Conservation (phyloP, 2,888 invertebrate species). For the Dilophus febrilis region DNA sequence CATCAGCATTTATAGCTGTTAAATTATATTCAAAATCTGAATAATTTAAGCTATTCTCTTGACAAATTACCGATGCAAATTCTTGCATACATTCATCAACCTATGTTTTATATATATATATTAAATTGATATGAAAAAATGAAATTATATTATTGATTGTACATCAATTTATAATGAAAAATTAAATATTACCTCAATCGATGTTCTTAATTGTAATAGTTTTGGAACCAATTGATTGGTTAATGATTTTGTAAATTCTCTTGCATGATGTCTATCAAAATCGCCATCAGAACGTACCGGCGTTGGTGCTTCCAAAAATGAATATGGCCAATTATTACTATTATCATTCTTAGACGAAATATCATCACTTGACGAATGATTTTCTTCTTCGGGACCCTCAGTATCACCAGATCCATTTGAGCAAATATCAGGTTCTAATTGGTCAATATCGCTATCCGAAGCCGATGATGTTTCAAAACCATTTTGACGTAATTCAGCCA, state of each 20-base stretch:
- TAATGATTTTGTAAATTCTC: constrained; percentile 63
- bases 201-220: constrained; percentile 54
- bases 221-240: constrained; percentile 59
- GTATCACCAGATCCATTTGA: constrained; percentile 56
- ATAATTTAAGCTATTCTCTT: constrained; percentile 39
- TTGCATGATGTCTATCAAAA: constrained; percentile 71
- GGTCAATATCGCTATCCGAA: constrained; percentile 47
- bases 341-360: constrained; percentile 25
- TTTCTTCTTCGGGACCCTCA: constrained; percentile 53
- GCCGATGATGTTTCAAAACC: constrained; percentile 40
- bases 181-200: constrained; percentile 41
- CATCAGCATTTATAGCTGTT: constrained; percentile 76
- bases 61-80: constrained; percentile 81
- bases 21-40: constrained; percentile 39
- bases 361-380: constrained; percentile 32
- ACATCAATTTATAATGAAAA: too few species aligned
- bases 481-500: constrained; percentile 46
- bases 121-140: too few species aligned
- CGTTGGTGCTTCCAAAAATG: constrained; percentile 27
- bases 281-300: constrained; percentile 45
- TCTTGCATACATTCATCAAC: constrained; percentile 80
- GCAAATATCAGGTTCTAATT: constrained; percentile 50
- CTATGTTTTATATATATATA: too few species aligned
- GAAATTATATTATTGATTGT: too few species aligned
- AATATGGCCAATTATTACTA: constrained; percentile 28